Evolutionary conservation across 2,113 vertebrate genomes (phyloP).

Genomic region (Crotalus viridis): DNA sequence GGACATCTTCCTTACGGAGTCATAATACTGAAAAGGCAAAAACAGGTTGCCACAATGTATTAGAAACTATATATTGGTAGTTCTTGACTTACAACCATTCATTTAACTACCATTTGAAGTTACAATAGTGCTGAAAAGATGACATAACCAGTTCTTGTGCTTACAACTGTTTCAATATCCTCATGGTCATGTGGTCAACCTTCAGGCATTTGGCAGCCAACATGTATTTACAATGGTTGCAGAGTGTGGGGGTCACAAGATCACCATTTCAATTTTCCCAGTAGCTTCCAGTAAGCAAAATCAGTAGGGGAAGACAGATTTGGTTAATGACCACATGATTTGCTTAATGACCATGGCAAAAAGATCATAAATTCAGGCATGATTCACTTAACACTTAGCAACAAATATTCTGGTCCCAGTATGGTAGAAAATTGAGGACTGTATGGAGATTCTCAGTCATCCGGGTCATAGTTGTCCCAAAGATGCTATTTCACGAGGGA

Average conservation of each 20-base stretch:
- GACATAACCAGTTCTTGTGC: neutral
- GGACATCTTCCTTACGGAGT: neutral
- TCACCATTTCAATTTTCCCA: neutral
- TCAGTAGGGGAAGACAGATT: neutral
- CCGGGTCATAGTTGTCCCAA: too few relatives aligned
- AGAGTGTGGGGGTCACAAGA: neutral
- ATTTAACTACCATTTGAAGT: neutral
- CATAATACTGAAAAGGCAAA: neutral
- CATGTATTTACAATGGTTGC: neutral
- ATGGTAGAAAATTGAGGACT: neutral
- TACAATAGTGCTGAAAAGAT: neutral
- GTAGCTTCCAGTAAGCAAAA: neutral
- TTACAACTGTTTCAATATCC: neutral
- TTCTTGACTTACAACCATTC: neutral
- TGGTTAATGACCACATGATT: neutral
- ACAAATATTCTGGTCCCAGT: neutral
- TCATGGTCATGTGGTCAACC: neutral
- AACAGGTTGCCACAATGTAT: neutral
- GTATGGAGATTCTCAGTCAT: too few relatives aligned
- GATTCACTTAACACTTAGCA: neutral
- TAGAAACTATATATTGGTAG: neutral
- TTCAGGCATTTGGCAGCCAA: neutral
- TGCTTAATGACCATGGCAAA: neutral
- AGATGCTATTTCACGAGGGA: too few relatives aligned
- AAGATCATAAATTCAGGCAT: neutral